Base-by-base conservation (phyloP, 1,140 invertebrate genomes). In the Geopemphigus sp. region DNA sequence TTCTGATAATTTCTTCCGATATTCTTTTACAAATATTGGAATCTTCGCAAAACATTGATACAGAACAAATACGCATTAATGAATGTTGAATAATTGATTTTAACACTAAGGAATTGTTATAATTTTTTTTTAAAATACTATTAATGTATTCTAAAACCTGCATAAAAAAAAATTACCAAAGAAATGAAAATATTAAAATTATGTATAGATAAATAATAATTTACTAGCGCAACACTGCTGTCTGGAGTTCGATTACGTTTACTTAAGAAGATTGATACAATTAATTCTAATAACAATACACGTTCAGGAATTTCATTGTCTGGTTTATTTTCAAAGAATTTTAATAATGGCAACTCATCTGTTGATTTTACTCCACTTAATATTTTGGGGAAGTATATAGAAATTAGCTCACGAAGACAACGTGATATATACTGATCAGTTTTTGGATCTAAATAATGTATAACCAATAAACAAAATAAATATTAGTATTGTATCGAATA, bases 321-420 rank as follows among this genome's bases (percentile, higher is more conserved):
- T 63, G 57, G 57, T 78, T 78, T 78, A 4, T 78, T 22, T 29
- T 78, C 74, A 50, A 78, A 78, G 12, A 78, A 78, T 78, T 78
- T 78, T 22, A 78, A 14, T 29, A 78, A 78, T 1, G 74, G 74
- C n/a, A 78, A 78, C 17, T 78, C 74, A 29, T 78, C 74, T 17
- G 74, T 63, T 19, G 56, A 45, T 78, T 78, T 78, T 0, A 61
- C 50, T 26, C 32, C 32, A 17, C 47, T 15, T 26, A 78, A 78
- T 29, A 78, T 78, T 63, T 78, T 78, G 10, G 74, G 74, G 8
- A 78, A 45, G 12, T 78, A 78, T 45, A 61, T 50, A 19, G 57
- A 78, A 63, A 63, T 61, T 5, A 78, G 22, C 22, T 78, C 74
- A 11, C 74, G 57, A 22, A 78, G 74, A 47, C 74, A 63, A 47